These are phyloP conservation scores for Lophura nycthemera DNA, from an alignment of 2,113 vertebrate species.

Conservation along the genomic window DNA sequence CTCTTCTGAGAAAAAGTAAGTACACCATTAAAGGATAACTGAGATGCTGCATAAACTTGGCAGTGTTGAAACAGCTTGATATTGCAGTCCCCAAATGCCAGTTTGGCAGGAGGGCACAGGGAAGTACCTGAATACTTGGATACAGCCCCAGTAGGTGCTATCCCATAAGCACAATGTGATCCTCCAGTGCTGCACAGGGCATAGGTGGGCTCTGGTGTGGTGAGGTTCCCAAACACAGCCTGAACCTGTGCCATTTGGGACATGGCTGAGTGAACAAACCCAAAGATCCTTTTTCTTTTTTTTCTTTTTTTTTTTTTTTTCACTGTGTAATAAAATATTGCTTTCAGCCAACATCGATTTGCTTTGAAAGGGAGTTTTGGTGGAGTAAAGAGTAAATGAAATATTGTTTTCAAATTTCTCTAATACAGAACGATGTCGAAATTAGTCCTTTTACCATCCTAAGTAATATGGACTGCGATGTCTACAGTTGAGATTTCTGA, in stretches of 20 bases:
- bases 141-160: neutral
- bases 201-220: neutral
- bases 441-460: neutral
- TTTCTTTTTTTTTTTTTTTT: neutral
- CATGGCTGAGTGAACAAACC: neutral
- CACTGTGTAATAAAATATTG: neutral
- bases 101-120: neutral
- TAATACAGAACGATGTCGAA: neutral
- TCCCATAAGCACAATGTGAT: neutral
- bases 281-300: neutral
- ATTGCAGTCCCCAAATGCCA: neutral
- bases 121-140: neutral
- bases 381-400: conserved; percentile 17
- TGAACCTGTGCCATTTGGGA: neutral
- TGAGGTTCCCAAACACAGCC: neutral
- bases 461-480: neutral
- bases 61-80: conserved; percentile 11
- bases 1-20: conserved; percentile 40
- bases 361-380: conserved; percentile 16
- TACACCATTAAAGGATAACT: conserved; percentile 46
- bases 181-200: neutral
- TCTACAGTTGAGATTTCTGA: neutral
- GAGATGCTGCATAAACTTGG: conserved; percentile 32
- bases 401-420: conserved; percentile 4
- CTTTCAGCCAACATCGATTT: conserved; percentile 30